phyloP scores from a whole-genome alignment of 2,797 vertebrate species.

The Muscicapa striata region DNA sequence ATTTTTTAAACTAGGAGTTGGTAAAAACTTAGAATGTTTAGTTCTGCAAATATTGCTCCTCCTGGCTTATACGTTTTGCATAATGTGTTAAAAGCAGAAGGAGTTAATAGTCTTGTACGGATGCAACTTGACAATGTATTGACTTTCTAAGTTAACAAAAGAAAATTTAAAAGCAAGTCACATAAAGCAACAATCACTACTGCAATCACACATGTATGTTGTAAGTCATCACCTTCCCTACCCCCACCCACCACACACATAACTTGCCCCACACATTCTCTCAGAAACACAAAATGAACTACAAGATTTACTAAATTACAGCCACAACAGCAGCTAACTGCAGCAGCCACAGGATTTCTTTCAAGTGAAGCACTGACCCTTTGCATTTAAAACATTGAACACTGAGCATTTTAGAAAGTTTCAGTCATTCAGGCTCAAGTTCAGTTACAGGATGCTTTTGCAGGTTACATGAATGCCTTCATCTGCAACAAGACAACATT shows the following conservation, averaged over 20 bases:
- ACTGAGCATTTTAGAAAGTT: conserved; percentile 51
- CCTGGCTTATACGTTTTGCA: conserved; percentile 66
- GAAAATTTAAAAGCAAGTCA: conserved; percentile 75
- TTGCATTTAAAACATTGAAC: conserved; percentile 51
- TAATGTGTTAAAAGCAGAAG: conserved; percentile 61
- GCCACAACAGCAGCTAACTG: conserved; percentile 81
- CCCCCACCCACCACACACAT: conserved; percentile 65
- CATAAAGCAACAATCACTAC: conserved; percentile 76
- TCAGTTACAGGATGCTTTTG: conserved; percentile 56
- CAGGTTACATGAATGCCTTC: conserved; percentile 48
- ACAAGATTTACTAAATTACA: conserved; percentile 75
- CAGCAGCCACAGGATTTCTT: conserved; percentile 80
- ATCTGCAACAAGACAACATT: conserved; percentile 64
- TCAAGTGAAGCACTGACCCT: conserved; percentile 69
- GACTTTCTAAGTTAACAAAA: conserved; percentile 65
- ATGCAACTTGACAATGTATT: conserved; percentile 57
- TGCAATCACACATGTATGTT: conserved; percentile 74
- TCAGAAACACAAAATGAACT: conserved; percentile 80
- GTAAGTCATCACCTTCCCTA: conserved; percentile 52
- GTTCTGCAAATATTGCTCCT: conserved; percentile 71
- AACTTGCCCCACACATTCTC: conserved; percentile 77
- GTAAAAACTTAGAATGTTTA: conserved; percentile 61
- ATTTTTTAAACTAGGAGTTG: conserved; percentile 57
- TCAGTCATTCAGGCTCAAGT: conserved; percentile 61
- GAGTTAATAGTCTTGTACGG: conserved; percentile 58